Evolutionary conservation across 2,113 vertebrate genomes (phyloP), one percentile per base, ranked within the genome.

Genomic region (Actenoides lindsayi): DNA sequence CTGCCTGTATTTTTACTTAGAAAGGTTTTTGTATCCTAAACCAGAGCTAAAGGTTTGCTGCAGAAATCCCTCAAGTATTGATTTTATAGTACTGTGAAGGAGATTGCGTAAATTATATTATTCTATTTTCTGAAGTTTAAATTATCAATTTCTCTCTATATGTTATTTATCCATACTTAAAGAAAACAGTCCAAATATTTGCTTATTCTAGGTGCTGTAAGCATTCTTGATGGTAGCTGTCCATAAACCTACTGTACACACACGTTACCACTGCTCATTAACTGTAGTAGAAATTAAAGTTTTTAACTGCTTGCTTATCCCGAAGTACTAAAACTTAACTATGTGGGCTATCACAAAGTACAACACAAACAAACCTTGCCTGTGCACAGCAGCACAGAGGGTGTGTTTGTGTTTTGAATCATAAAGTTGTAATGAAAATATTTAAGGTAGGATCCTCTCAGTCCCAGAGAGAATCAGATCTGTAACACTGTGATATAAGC

Each of bases 351-450:
- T 44, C 48, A 51, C 27, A 48, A 78, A 71, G 27, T 31, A 41
- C 2, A 68, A 35, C 18, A 74, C 17, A 70, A 75, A 35, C 23
- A 78, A 88, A 37, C 10, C 6, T 24, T 1, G 2, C 13, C 46
- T 35, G 30, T 16, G 17, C n/a, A 70, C 2, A 10, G 62, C 27
- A 82, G 53, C 30, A 57, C 14, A 87, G 51, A 12, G 13, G 57
- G 57, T 16, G 9, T 46, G 46, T 82, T 87, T 95, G 24, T 74
- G 64, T 86, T 92, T 96, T 89, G 73, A 95, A 76, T 62, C 77
- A 81, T 81, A 87, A 96, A 92, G 41, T 62, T 71, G 31, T 33
- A 94, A 87, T 53, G 46, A 69, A 88, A 81, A 35, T 87, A 63
- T 67, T 94, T 79, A 78, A 59, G 54, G 53, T 23, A 59, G n/a